Evolutionary conservation across 2,888 invertebrate genomes (phyloP).

Genomic region (Drosophila borborema): DNA sequence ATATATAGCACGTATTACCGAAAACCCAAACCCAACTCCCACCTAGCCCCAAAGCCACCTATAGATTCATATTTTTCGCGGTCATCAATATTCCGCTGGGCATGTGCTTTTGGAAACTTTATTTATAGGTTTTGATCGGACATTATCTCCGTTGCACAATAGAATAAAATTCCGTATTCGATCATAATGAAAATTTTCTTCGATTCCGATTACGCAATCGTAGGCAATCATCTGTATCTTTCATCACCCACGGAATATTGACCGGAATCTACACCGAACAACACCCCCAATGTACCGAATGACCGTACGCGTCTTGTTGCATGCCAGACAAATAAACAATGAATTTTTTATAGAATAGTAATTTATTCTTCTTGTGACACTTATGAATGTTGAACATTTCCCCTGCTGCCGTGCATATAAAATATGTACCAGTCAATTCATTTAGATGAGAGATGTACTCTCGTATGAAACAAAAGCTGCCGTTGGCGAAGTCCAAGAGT

Average conservation of each 20-base stretch:
- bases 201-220: neutral
- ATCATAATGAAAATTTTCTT: conserved; percentile 1
- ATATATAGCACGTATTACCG: neutral
- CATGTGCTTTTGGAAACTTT: neutral
- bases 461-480: neutral
- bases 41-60: neutral
- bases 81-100: neutral
- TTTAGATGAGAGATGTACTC: conserved; percentile 52
- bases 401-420: conserved; percentile 48
- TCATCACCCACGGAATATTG: neutral
- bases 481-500: conserved; percentile 8
- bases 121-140: neutral
- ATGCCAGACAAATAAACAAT: conserved; percentile 38
- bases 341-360: conserved; percentile 44
- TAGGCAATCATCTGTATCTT: neutral
- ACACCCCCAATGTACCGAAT: neutral
- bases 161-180: neutral
- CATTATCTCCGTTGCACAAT: neutral
- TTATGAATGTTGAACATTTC: conserved; percentile 64
- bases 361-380: conserved; percentile 66
- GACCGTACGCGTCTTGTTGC: neutral
- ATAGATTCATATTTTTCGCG: neutral
- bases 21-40: neutral
- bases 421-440: conserved; percentile 56
- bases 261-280: neutral